phyloP scores from a whole-genome alignment of 2,113 vertebrate species.

The Hystrix brachyura region DNA sequence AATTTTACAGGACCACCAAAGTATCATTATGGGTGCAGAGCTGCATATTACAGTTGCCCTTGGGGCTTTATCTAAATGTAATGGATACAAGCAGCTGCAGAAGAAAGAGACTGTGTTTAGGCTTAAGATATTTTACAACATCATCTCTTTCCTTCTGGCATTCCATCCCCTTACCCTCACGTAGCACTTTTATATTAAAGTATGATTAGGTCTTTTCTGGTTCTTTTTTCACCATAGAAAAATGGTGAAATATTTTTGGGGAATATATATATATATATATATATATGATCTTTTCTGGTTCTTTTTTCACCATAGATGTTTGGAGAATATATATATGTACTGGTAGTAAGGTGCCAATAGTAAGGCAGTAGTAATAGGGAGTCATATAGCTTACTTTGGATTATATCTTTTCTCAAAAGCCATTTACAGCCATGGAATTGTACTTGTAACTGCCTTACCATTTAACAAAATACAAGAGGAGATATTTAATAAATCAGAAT shows the following conservation, averaged over 20 bases:
- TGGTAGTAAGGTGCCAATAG: not conserved
- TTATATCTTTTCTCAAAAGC: not conserved
- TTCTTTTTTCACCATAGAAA: not conserved
- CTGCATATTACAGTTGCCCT: not conserved
- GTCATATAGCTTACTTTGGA: not conserved
- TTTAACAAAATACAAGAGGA: not conserved
- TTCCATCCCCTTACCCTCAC: accelerated
- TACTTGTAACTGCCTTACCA: not conserved
- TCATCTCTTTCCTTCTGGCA: not conserved
- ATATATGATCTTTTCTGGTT: not conserved
- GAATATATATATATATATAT: not conserved
- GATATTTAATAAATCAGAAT: conserved; percentile 13
- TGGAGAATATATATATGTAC: not conserved
- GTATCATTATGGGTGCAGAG: no score
- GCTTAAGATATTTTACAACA: not conserved
- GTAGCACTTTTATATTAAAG: not conserved
- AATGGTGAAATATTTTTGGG: no score
- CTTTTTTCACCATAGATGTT: not conserved
- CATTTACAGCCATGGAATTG: not conserved
- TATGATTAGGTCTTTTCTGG: not conserved
- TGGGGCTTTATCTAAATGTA: not conserved
- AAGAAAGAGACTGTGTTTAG: not conserved
- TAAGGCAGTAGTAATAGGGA: not conserved
- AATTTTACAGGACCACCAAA: not conserved
- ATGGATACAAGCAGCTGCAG: not conserved